A percentile compares a stretch with the other conserved stretches of the same genome.
phyloP scores from a whole-genome alignment of 2,797 vertebrate genomes.

The Rhabdomys pumilio region DNA sequence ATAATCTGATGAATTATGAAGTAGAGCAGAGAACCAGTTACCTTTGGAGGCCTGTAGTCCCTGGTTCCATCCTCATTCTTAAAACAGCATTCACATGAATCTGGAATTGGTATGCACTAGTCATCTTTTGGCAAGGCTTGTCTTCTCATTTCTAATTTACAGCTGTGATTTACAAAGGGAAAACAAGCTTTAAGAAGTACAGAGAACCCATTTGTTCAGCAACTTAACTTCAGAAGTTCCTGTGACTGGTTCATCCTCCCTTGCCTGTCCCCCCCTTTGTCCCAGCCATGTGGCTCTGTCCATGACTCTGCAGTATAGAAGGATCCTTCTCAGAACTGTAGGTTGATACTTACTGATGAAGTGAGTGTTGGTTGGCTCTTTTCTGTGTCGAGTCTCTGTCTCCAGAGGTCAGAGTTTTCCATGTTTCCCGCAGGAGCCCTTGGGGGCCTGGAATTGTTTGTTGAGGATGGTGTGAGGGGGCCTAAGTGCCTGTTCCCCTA shows the following conservation, averaged over 20 bases:
- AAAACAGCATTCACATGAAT: fast-evolving
- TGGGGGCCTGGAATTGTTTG: neutral
- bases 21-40: no score
- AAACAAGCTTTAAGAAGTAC: neutral
- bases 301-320: fast-evolving
- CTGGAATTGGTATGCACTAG: neutral
- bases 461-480: neutral
- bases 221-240: neutral
- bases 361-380: neutral
- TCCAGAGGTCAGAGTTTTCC: neutral
- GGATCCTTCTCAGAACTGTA: neutral
- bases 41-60: neutral
- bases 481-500: neutral
- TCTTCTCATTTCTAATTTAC: neutral
- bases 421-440: neutral
- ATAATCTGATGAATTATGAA: neutral
- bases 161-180: neutral
- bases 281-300: neutral
- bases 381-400: no score
- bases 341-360: fast-evolving
- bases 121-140: fast-evolving
- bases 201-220: neutral
- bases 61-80: neutral
- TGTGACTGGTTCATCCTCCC: fast-evolving
- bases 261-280: neutral